Conservation (phyloP, 2,888 invertebrate genomes). For the Dynastes tityus region DNA sequence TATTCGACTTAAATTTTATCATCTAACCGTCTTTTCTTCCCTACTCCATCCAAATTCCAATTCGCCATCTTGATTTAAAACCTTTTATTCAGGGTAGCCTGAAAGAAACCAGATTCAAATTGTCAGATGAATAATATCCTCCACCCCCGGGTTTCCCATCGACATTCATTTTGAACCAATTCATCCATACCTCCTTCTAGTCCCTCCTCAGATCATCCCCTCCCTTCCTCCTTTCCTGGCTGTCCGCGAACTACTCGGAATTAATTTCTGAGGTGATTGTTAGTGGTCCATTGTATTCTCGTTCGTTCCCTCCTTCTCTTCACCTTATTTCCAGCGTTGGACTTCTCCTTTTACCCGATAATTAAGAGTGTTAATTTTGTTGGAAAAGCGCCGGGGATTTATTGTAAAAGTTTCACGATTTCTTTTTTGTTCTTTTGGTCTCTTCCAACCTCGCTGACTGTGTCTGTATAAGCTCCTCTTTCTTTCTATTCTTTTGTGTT, state of each 20-base stretch:
- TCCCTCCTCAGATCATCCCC: not conserved
- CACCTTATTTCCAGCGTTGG: not conserved
- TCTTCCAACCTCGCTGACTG: not conserved
- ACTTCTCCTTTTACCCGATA: constrained; percentile 14
- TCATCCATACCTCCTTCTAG: not conserved
- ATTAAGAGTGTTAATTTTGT: constrained; percentile 47
- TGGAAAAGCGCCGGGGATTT: constrained; percentile 29
- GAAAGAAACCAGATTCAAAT: not conserved
- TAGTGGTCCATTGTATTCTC: constrained; percentile 25
- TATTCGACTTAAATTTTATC: too few species aligned
- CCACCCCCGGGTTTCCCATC: not conserved
- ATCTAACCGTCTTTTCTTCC: too few species aligned
- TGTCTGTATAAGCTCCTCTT: not conserved
- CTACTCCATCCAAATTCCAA: constrained; percentile 1
- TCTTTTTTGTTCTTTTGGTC: not conserved
- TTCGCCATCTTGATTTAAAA: not conserved
- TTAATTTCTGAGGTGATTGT: constrained; percentile 38
- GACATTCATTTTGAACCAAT: not conserved
- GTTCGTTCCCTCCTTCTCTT: not conserved
- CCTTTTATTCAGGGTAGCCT: not conserved
- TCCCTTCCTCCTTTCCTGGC: not conserved
- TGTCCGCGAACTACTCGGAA: constrained; percentile 32
- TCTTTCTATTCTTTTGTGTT: constrained; percentile 3
- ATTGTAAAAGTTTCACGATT: constrained; percentile 34
- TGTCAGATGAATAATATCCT: constrained; percentile 16